phyloP scores from a whole-genome alignment of 2,888 invertebrate species.

The Eubasilissa splendida region DNA sequence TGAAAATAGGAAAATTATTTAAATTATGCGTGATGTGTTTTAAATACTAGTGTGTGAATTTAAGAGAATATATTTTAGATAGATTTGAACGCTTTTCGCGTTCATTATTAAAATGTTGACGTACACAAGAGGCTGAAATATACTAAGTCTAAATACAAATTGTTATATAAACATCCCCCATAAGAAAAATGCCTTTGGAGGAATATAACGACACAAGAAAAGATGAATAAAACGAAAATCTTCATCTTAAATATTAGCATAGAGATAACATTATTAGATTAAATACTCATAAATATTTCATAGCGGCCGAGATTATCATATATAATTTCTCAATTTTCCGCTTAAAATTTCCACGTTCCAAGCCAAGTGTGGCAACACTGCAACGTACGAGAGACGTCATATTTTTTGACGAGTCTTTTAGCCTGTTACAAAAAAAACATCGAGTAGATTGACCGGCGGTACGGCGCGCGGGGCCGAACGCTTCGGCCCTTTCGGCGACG shows the following conservation, averaged over 20 bases:
- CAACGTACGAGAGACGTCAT: constrained; percentile 34
- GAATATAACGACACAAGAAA: constrained; percentile 39
- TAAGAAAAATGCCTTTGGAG: neutral
- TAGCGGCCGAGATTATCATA: constrained; percentile 46
- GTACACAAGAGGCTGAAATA: no score
- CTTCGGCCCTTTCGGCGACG: neutral
- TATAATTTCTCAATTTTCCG: constrained; percentile 53
- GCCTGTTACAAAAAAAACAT: constrained; percentile 1
- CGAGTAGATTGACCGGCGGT: no score
- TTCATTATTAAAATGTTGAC: no score
- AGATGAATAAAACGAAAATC: constrained; percentile 32
- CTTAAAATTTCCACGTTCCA: constrained; percentile 50
- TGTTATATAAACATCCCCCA: neutral
- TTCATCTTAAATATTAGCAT: constrained; percentile 45
- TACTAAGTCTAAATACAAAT: no score
- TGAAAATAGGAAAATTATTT: no score
- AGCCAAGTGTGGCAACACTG: constrained; percentile 45
- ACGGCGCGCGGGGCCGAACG: neutral
- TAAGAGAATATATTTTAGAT: no score
- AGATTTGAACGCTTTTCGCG: no score
- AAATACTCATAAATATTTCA: constrained; percentile 52
- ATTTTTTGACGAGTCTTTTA: constrained; percentile 3
- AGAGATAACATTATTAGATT: constrained; percentile 51
- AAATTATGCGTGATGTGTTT: no score
- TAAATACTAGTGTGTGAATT: no score